Conservation (phyloP, 1,140 invertebrate species). For the Drosophila biarmipes region DNA sequence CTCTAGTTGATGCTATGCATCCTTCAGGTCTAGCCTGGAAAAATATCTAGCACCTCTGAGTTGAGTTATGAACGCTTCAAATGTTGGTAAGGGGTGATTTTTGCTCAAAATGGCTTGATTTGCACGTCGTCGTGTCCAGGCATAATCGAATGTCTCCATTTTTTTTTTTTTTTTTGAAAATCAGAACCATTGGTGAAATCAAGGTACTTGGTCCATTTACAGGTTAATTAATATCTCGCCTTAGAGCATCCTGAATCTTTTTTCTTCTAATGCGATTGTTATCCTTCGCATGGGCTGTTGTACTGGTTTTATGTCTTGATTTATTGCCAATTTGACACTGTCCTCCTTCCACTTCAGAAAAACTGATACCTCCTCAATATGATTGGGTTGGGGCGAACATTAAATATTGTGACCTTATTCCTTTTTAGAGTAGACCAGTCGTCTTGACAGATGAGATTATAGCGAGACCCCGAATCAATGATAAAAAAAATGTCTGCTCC, state of each 20-base stretch:
- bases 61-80: not conserved
- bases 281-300: not conserved
- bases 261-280: not conserved
- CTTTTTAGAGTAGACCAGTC: conserved; percentile 1
- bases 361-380: too few species aligned
- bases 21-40: conserved; percentile 5
- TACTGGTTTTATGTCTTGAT: not conserved
- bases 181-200: conserved; percentile 8
- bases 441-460: conserved; percentile 6
- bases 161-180: too few species aligned
- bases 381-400: too few species aligned
- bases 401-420: too few species aligned
- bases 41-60: conserved; percentile 1
- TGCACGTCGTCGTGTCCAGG: conserved; percentile 1
- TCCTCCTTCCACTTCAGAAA: too few species aligned
- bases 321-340: too few species aligned
- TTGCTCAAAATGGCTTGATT: not conserved
- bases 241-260: conserved; percentile 3
- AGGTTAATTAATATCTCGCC: conserved; percentile 5
- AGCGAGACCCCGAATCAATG: conserved; percentile 5
- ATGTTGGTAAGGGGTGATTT: not conserved
- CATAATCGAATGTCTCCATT: conserved; percentile 5
- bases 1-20: not conserved
- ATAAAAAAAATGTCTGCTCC: not conserved
- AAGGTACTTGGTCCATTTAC: not conserved